Conservation (phyloP, 1,140 invertebrate genomes). For the Subanguina moxae region DNA sequence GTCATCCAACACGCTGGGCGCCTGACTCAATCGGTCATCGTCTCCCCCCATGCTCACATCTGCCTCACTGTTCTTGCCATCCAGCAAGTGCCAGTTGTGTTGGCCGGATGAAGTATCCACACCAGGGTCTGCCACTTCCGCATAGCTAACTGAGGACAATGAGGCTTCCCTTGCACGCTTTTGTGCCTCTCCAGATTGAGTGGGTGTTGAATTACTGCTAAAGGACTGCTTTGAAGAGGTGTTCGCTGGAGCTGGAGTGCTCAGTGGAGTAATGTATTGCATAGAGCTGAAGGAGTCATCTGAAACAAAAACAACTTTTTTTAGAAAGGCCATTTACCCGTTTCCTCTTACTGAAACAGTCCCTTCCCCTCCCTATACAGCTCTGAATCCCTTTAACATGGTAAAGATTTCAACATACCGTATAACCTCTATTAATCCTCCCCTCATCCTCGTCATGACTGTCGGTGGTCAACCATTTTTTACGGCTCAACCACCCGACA, state of each 20-base stretch:
- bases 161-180: not conserved
- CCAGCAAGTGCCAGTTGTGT: not conserved
- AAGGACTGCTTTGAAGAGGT: not conserved
- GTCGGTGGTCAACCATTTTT: too few species aligned
- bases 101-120: not conserved
- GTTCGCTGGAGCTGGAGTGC: not conserved
- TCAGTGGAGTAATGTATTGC: not conserved
- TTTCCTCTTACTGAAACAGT: too few species aligned
- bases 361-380: too few species aligned
- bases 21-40: constrained; percentile 6
- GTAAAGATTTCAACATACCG: too few species aligned
- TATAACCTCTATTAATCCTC: too few species aligned
- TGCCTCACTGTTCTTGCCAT: not conserved
- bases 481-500: too few species aligned
- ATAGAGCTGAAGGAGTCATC: not conserved
- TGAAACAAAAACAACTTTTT: constrained; percentile 1
- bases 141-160: constrained; percentile 1
- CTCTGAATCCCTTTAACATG: too few species aligned
- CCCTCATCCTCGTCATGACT: too few species aligned
- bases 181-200: not conserved
- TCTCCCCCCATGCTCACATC: not conserved
- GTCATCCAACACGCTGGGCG: constrained; percentile 29
- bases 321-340: too few species aligned
- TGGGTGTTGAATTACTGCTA: not conserved
- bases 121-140: not conserved